These are phyloP conservation scores for Telenomus remus DNA, from an alignment of 1,140 invertebrate species.

Conservation along the genomic window DNA sequence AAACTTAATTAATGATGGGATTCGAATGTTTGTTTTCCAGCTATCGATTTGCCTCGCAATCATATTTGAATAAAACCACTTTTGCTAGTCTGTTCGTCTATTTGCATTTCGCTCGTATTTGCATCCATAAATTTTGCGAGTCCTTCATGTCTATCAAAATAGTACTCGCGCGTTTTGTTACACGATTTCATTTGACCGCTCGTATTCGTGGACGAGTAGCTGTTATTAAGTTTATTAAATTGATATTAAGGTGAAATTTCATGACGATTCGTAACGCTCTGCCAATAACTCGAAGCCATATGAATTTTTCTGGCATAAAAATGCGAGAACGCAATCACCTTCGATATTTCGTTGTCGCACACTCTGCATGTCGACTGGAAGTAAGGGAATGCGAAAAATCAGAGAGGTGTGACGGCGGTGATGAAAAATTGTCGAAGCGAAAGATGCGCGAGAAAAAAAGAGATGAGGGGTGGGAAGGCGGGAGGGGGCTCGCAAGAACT, in stretches of 20 bases:
- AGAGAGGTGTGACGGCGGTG: constrained; percentile 46
- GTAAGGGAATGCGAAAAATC: constrained; percentile 50
- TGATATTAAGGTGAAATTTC: too few species aligned
- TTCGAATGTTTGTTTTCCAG: constrained; percentile 13
- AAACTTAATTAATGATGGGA: constrained; percentile 16
- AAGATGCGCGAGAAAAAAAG: constrained; percentile 37
- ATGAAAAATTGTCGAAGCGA: constrained; percentile 56
- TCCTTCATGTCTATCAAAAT: background rate
- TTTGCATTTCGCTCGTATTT: background rate
- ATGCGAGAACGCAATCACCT: constrained; percentile 30
- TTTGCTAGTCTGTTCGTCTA: background rate
- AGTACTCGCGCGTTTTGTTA: background rate
- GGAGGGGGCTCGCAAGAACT: constrained; percentile 29
- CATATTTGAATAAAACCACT: constrained; percentile 2
- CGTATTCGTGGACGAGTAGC: too few species aligned
- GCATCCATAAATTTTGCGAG: background rate
- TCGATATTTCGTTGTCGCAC: constrained; percentile 35
- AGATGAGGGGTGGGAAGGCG: constrained; percentile 3
- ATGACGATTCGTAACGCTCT: too few species aligned
- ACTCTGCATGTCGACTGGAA: constrained; percentile 30
- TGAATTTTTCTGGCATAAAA: constrained; percentile 7
- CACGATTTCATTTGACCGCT: too few species aligned
- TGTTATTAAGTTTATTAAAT: too few species aligned
- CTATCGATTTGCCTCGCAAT: constrained; percentile 8
- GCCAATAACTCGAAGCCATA: background rate